Conservation (phyloP, 2,113 vertebrate genomes). For the Monopterus albus region DNA sequence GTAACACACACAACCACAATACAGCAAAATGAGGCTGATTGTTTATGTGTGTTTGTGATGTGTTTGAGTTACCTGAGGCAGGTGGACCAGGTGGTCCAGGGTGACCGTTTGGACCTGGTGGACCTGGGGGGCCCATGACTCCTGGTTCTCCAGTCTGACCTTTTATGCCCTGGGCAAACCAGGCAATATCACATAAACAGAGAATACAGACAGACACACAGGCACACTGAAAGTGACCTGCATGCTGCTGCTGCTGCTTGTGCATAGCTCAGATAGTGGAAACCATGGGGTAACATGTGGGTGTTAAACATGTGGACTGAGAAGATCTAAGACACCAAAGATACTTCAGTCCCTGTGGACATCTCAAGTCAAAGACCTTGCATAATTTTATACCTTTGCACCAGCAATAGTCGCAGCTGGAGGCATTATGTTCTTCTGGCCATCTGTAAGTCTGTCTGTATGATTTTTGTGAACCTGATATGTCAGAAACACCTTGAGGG, state of each 20-base stretch:
- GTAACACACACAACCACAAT: neutral
- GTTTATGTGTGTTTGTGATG: neutral
- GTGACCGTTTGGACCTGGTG: constrained; percentile 85
- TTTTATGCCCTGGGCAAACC: constrained; percentile 85
- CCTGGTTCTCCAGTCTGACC: constrained; percentile 85
- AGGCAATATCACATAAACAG: constrained; percentile 34
- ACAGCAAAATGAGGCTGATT: neutral
- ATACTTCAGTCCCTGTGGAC: neutral
- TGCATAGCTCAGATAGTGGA: constrained; percentile 22
- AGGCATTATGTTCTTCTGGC: too few relatives aligned
- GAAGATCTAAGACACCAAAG: constrained; percentile 8
- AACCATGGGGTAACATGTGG: neutral
- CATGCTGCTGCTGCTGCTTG: constrained; percentile 17
- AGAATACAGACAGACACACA: constrained; percentile 1
- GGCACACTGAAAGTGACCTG: constrained; percentile 9
- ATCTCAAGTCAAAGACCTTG: too few relatives aligned
- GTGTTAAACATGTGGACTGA: neutral
- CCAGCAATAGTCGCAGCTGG: too few relatives aligned
- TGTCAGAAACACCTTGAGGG: too few relatives aligned
- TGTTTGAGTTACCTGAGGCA: constrained; percentile 77
- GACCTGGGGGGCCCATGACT: constrained; percentile 86
- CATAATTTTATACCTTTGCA: too few relatives aligned
- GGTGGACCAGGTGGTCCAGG: constrained; percentile 87
- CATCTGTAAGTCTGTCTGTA: too few relatives aligned
- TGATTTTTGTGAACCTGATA: too few relatives aligned